These are phyloP conservation scores for Babylonia areolata DNA, from an alignment of 1,140 invertebrate genomes.

Conservation along the genomic window DNA sequence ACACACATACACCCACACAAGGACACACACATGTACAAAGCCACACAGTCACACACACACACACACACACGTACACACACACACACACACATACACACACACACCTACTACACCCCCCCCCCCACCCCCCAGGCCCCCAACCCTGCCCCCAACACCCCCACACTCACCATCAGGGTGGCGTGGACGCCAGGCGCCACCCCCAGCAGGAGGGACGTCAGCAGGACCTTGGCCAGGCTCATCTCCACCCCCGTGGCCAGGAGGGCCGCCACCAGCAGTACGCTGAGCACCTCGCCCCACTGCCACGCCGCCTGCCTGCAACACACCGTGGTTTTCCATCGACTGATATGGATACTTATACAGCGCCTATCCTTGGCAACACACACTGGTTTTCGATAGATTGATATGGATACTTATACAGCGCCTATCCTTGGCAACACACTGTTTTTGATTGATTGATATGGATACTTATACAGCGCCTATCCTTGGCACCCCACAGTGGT, in stretches of 20 bases:
- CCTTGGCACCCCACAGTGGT: too few relatives aligned
- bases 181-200: constrained; percentile 42
- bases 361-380: too few relatives aligned
- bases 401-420: too few relatives aligned
- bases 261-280: constrained; percentile 45
- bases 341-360: too few relatives aligned
- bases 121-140: too few relatives aligned
- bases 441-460: too few relatives aligned
- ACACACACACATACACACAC: neutral
- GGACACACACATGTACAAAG: neutral
- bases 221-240: constrained; percentile 4
- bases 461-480: too few relatives aligned
- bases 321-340: too few relatives aligned
- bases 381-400: too few relatives aligned
- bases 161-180: constrained; percentile 34
- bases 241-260: constrained; percentile 37
- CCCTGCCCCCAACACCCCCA: too few relatives aligned
- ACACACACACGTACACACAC: neutral
- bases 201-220: constrained; percentile 29
- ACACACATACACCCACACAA: neutral
- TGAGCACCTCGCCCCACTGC: constrained; percentile 60
- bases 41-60: neutral
- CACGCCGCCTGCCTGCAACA: constrained; percentile 51
- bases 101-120: too few relatives aligned
- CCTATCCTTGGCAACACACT: too few relatives aligned